Base-by-base conservation (phyloP, 37 sponge, comb jelly and placozoan species). In the Oopsacas minuta region DNA sequence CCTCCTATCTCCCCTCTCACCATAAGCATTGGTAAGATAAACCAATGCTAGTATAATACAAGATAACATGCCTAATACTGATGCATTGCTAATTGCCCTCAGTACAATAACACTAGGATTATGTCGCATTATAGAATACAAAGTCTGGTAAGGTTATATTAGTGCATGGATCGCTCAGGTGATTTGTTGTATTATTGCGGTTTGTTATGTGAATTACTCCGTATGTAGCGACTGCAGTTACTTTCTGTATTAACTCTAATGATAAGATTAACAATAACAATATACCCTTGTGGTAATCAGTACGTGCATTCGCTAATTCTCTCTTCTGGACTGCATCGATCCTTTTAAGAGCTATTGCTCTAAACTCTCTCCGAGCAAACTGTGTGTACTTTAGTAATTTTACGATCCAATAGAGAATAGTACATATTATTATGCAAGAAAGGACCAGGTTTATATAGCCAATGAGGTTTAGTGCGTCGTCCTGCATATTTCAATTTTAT, bases 1-100 rank as follows among this genome's bases (percentile, higher is more conserved):
- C 75, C 30, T 61, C 75, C 75, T 61, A 61, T 61, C 75, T 3
- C 75, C 75, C 75, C 75, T 61, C 75, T 61, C 17, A 32, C 75
- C 75, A 61, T 61, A 61, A 25, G 75, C 75, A 61, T 61, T 61
- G 28, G 30, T 61, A 34, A 61, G 75, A 34, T 61, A 61, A 32
- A n/a, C 28, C 75, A 61, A 12, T 34, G 75, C 75, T 61, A 61
- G 28, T 25, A 5, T 12, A n/a, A 61, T 61, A 34, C 28, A 32
- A 5, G 75, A 61, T 5, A 61, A n/a, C 75, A 61, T 61, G 20
- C 75, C 75, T 34, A 61, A 34, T 10, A 12, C 30, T 5, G 75
- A 25, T 12, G 75, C 30, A 34, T 61, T 61, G 75, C 75, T 61
- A 34, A 61, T 12, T n/a, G 75, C 75, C 30, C 75, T 3, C 75